phyloP scores from a whole-genome alignment of 2,888 invertebrate genomes.

The Nomada flava region DNA sequence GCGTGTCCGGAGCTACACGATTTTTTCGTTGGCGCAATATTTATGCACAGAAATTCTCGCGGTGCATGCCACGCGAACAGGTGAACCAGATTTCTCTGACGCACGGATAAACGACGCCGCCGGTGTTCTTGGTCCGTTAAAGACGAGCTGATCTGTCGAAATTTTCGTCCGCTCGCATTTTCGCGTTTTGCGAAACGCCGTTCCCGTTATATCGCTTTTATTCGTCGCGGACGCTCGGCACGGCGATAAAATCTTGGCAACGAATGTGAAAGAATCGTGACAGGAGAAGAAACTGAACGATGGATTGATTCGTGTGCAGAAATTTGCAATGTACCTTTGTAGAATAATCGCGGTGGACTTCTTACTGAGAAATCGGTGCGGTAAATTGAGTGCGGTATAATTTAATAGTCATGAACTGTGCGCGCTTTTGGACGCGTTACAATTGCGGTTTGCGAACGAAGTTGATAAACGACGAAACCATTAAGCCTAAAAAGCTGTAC shows the following conservation, averaged over 20 bases:
- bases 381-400: not conserved
- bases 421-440: not conserved
- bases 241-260: conserved; percentile 50
- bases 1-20: not conserved
- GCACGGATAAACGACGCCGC: not conserved
- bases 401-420: not conserved
- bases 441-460: too few relatives aligned
- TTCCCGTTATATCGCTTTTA: conserved; percentile 50
- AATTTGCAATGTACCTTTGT: not conserved
- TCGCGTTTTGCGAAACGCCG: conserved; percentile 27
- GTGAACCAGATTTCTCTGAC: conserved; percentile 6
- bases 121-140: not conserved
- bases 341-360: not conserved
- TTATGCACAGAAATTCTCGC: conserved; percentile 9
- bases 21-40: conserved; percentile 5
- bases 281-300: not conserved
- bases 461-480: too few relatives aligned
- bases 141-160: conserved; percentile 1
- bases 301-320: conserved; percentile 9
- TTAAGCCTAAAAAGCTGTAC: not conserved
- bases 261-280: conserved; percentile 28
- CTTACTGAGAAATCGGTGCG: not conserved
- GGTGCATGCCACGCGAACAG: conserved; percentile 22
- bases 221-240: conserved; percentile 22
- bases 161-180: conserved; percentile 4